Percentiles rank a stretch among this genome's conserved stretches.
Conservation (phyloP, 1,140 invertebrate genomes). For the Eufriesea mexicana region DNA sequence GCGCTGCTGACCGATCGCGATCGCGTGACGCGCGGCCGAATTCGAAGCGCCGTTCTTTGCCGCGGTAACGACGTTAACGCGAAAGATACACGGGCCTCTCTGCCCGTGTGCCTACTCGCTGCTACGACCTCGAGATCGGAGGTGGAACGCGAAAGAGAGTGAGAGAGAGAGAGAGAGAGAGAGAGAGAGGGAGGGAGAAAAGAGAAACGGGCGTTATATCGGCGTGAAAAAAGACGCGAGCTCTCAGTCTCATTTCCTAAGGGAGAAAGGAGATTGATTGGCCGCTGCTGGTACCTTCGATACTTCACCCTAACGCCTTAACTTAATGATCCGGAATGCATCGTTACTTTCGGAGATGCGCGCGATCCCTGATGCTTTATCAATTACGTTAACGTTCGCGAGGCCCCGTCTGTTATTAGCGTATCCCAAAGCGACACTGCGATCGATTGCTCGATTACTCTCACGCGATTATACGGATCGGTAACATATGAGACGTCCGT, state of each 20-base stretch:
- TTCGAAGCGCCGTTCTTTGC: constrained; percentile 17
- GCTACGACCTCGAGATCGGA: too few species aligned
- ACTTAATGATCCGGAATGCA: constrained; percentile 54
- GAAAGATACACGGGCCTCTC: not conserved
- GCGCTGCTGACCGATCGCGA: too few species aligned
- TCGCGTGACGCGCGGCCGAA: not conserved
- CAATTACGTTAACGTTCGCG: constrained; percentile 40
- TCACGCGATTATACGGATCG: constrained; percentile 12
- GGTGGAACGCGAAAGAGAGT: not conserved
- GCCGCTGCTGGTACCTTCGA: constrained; percentile 43
- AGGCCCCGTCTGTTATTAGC: not conserved
- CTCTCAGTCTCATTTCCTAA: constrained; percentile 61
- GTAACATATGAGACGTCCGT: constrained; percentile 1
- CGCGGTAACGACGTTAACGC: constrained; percentile 9
- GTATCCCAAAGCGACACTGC: not conserved
- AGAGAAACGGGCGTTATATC: not conserved
- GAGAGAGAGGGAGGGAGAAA: not conserved
- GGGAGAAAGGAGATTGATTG: constrained; percentile 53
- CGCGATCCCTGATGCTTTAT: constrained; percentile 33
- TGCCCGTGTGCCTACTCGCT: not conserved
- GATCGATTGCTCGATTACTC: constrained; percentile 13
- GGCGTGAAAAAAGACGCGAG: constrained; percentile 28
- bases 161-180: not conserved
- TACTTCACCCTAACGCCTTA: constrained; percentile 50
- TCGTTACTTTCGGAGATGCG: constrained; percentile 39